These are phyloP conservation scores for Beroe ovata DNA, from an alignment of 37 sponge, comb jelly and placozoan species.

Conservation along the genomic window DNA sequence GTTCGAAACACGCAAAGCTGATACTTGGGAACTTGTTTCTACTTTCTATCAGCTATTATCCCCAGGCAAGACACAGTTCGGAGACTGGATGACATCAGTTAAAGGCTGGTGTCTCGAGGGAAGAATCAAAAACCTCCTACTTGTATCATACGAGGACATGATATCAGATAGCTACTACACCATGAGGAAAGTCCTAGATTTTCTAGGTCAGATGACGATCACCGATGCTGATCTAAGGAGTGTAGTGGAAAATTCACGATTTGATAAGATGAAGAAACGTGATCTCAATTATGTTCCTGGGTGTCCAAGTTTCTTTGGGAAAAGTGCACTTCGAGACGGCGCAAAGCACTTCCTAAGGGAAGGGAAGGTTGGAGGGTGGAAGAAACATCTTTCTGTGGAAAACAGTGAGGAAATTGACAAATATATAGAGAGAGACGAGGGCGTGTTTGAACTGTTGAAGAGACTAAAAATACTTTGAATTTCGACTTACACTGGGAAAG, in stretches of 20 bases:
- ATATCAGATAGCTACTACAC: background rate
- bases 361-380: constrained; percentile 49
- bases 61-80: constrained; percentile 42
- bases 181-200: constrained; percentile 18
- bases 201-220: background rate
- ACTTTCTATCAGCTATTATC: no score
- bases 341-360: constrained; percentile 40
- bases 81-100: background rate
- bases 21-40: no score
- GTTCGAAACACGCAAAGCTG: no score
- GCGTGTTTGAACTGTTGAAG: background rate
- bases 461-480: background rate
- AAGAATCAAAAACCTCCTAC: background rate
- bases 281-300: constrained; percentile 50
- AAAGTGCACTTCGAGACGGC: background rate
- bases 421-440: background rate
- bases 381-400: constrained; percentile 21
- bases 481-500: no score
- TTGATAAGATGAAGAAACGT: constrained; percentile 16
- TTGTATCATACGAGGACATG: constrained; percentile 53
- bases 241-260: background rate
- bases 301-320: constrained; percentile 36
- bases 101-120: constrained; percentile 38
- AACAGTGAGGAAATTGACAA: background rate
- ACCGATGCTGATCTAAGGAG: background rate